phyloP scores from a whole-genome alignment of 2,113 vertebrate genomes.

The Larimichthys crocea region DNA sequence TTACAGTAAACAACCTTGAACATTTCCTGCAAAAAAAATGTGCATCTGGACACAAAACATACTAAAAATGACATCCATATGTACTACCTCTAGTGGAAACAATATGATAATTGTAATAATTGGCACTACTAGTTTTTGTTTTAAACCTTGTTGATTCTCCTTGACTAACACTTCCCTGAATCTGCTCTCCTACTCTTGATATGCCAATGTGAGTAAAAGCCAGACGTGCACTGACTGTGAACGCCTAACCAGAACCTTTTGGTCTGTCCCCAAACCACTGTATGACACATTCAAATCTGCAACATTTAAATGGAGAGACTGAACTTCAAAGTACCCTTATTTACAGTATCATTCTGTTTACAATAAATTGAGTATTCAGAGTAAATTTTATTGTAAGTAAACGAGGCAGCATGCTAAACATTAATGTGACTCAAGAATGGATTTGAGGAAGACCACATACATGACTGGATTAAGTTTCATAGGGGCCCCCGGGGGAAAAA shows the following conservation, averaged over 20 bases:
- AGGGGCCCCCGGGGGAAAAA: background rate
- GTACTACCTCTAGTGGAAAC: background rate
- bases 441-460: constrained; percentile 49
- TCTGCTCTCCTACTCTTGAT: background rate
- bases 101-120: background rate
- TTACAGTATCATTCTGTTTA: background rate
- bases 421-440: background rate
- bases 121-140: background rate
- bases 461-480: constrained; percentile 13
- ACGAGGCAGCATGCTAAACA: background rate
- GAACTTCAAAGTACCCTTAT: background rate
- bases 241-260: constrained; percentile 36
- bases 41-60: background rate
- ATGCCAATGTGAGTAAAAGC: constrained; percentile 30
- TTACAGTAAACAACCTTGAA: background rate
- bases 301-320: background rate
- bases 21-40: background rate
- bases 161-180: constrained; percentile 41
- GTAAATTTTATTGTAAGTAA: background rate
- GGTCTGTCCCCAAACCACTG: constrained; percentile 35
- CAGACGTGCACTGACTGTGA: constrained; percentile 23
- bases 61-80: background rate
- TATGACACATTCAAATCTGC: constrained; percentile 12
- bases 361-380: background rate
- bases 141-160: background rate